Percentiles rank a stretch among this genome's conserved stretches.
Conservation (phyloP, 2,797 vertebrate species). For the Tokudaia muenninki region DNA sequence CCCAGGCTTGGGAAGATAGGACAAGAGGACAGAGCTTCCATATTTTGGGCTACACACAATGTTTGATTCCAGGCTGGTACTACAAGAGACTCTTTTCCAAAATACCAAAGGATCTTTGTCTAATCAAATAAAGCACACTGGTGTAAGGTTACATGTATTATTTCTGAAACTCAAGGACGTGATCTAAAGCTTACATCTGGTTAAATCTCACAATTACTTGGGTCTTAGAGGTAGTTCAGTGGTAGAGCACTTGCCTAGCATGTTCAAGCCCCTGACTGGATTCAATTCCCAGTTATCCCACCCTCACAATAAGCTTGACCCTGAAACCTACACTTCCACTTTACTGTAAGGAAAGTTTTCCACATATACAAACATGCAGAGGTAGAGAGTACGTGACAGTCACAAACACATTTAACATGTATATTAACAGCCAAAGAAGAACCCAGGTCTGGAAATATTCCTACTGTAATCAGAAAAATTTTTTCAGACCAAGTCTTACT, state of each 20-base stretch:
- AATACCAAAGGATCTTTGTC: not conserved
- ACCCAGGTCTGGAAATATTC: not conserved
- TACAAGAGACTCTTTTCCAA: not conserved
- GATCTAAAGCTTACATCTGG: not conserved
- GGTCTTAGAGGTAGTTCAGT: not conserved
- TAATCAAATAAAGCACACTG: not conserved
- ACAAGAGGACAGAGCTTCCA: not conserved
- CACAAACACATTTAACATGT: not conserved
- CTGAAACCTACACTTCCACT: not conserved
- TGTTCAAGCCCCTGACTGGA: not conserved
- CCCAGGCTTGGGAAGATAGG: not conserved
- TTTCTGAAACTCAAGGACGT: constrained; percentile 30
- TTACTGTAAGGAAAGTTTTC: constrained; percentile 15
- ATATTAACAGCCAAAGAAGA: constrained; percentile 18
- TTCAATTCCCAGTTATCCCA: not conserved
- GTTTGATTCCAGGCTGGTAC: not conserved
- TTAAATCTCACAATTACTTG: constrained; percentile 32
- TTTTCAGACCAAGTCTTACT: not conserved
- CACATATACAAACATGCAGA: not conserved
- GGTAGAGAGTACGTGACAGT: not conserved
- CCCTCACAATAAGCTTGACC: not conserved
- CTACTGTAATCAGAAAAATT: not conserved
- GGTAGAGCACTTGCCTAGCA: not conserved
- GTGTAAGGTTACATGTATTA: not conserved
- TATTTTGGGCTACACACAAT: not conserved